Conservation (phyloP, 2,888 invertebrate genomes). For the Drosophila vallismaia region DNA sequence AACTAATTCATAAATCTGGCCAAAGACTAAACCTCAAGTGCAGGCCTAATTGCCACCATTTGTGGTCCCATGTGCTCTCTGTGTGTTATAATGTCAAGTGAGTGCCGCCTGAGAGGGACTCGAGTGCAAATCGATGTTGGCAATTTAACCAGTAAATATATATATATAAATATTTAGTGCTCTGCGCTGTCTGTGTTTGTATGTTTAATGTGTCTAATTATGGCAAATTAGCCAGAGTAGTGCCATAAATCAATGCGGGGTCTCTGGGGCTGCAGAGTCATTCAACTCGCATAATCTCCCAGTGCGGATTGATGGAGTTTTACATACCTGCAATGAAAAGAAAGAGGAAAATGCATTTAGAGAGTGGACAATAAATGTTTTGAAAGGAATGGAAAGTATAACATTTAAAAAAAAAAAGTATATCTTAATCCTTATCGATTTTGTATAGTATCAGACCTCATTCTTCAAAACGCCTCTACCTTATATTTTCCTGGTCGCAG, state of each 20-base stretch:
- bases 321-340: conserved; percentile 43
- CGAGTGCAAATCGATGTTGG: conserved; percentile 69
- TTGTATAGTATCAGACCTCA: neutral
- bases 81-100: conserved; percentile 44
- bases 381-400: neutral
- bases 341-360: neutral
- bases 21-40: conserved; percentile 21
- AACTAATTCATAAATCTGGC: conserved; percentile 46
- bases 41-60: conserved; percentile 65
- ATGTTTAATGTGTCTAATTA: conserved; percentile 56
- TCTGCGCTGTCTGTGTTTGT: conserved; percentile 19
- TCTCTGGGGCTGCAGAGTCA: conserved; percentile 19
- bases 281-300: conserved; percentile 15
- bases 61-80: conserved; percentile 44
- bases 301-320: conserved; percentile 7
- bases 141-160: conserved; percentile 51
- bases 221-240: conserved; percentile 57
- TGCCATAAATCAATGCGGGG: conserved; percentile 35
- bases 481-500: neutral
- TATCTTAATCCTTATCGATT: conserved; percentile 2
- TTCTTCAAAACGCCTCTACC: neutral
- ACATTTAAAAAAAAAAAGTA: neutral
- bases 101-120: conserved; percentile 49
- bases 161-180: conserved; percentile 33
- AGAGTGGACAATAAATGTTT: neutral